These are phyloP conservation scores for Sinocyclocheilus anophthalmus DNA, from an alignment of 2,113 vertebrate species.

Conservation along the genomic window DNA sequence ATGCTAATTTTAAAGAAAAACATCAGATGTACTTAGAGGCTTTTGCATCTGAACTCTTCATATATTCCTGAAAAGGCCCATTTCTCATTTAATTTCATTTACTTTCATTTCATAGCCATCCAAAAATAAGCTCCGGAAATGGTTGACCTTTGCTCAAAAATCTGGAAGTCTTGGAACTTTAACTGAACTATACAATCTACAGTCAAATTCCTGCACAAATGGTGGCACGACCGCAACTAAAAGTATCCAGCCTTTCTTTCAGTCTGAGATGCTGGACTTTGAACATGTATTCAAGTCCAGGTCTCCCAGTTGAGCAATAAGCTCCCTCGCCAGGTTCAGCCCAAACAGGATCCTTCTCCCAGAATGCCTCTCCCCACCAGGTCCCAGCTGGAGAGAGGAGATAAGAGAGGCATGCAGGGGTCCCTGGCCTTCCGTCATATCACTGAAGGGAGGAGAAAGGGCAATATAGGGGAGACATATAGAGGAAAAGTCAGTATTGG, in stretches of 20 bases:
- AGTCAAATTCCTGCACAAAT: conserved; percentile 36
- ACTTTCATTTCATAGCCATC: no score
- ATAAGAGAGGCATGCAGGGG: conserved; percentile 58
- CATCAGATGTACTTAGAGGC: no score
- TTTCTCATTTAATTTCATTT: no score
- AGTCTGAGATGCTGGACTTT: not conserved
- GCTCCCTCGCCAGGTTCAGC: conserved; percentile 50
- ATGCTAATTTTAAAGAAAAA: no score
- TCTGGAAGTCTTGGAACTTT: not conserved
- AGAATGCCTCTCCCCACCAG: conserved; percentile 25
- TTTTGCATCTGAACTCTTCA: no score
- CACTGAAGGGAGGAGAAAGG: not conserved
- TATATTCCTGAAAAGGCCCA: no score
- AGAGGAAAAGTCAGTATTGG: not conserved
- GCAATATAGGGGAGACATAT: not conserved
- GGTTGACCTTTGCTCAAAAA: not conserved
- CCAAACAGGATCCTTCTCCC: conserved; percentile 54
- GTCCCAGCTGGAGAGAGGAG: conserved; percentile 65
- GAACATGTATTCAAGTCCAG: conserved; percentile 8
- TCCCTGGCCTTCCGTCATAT: conserved; percentile 51
- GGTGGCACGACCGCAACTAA: not conserved
- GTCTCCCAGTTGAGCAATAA: conserved; percentile 51
- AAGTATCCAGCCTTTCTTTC: not conserved
- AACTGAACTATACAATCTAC: conserved; percentile 24
- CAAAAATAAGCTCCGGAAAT: no score